Percentiles rank a stretch among this genome's conserved stretches.
Evolutionary conservation across 2,888 invertebrate genomes (phyloP).

Genomic region (Andrena praecox): DNA sequence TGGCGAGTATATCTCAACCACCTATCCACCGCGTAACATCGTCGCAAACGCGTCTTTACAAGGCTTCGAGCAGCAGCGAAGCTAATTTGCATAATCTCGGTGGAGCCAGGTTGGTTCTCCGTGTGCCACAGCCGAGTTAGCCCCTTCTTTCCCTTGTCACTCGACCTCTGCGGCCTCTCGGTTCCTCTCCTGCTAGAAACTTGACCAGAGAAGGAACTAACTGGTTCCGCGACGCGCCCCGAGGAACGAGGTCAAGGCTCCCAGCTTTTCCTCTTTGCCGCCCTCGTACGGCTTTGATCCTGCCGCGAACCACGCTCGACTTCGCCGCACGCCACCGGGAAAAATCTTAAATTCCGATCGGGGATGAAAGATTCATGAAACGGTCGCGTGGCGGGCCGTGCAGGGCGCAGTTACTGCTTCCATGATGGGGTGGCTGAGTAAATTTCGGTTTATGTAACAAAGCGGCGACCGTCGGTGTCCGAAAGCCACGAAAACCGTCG

Average conservation of each 20-base stretch:
- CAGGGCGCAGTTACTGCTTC: constrained; percentile 41
- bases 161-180: constrained; percentile 5
- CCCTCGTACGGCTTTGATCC: constrained; percentile 60
- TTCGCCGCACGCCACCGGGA: constrained; percentile 54
- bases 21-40: not conserved
- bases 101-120: constrained; percentile 30
- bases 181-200: constrained; percentile 29
- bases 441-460: constrained; percentile 70
- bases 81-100: constrained; percentile 76
- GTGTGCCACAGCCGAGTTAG: constrained; percentile 3
- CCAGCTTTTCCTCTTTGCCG: constrained; percentile 46
- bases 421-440: constrained; percentile 47
- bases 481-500: constrained; percentile 60
- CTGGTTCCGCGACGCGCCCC: constrained; percentile 28
- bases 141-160: constrained; percentile 19
- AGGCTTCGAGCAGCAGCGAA: constrained; percentile 55
- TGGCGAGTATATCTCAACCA: not conserved
- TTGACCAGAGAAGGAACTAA: constrained; percentile 39
- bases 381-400: constrained; percentile 59
- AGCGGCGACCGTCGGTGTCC: constrained; percentile 45
- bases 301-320: constrained; percentile 21
- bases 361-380: constrained; percentile 65
- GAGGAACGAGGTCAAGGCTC: constrained; percentile 68
- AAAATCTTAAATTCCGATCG: constrained; percentile 75
- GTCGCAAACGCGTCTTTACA: constrained; percentile 59